These are phyloP conservation scores for Anseranas semipalmata DNA, from an alignment of 2,113 vertebrate species.

Conservation along the genomic window DNA sequence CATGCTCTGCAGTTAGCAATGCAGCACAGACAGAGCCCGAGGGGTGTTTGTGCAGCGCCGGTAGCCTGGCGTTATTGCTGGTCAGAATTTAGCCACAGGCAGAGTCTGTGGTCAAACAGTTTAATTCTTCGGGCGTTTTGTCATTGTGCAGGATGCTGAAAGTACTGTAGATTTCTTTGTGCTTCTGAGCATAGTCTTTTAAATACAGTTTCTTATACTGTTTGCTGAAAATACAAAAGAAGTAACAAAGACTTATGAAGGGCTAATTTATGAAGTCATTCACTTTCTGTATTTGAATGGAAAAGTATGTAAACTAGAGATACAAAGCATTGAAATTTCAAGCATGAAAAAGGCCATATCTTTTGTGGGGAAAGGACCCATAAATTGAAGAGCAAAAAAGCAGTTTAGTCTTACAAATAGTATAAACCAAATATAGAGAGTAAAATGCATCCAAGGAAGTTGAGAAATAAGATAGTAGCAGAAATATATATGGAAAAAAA, in stretches of 20 bases:
- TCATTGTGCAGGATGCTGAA: background rate
- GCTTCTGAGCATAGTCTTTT: background rate
- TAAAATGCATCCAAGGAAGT: background rate
- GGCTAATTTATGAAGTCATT: background rate
- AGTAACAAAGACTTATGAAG: background rate
- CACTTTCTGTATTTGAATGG: background rate
- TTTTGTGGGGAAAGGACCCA: background rate
- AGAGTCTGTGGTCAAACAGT: background rate
- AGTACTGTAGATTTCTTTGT: background rate
- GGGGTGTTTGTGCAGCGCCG: fast-evolving
- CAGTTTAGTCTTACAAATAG: background rate
- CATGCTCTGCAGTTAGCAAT: fast-evolving
- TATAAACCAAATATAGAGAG: background rate
- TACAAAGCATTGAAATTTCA: background rate
- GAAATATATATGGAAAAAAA: background rate
- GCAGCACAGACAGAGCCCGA: fast-evolving
- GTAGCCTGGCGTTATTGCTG: fast-evolving
- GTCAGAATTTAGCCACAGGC: background rate
- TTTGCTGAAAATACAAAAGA: background rate
- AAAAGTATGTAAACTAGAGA: background rate
- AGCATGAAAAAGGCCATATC: background rate
- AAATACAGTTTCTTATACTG: background rate
- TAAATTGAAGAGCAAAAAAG: background rate
- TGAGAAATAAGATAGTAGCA: background rate
- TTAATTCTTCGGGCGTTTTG: background rate